These are phyloP conservation scores for Pseudorhombus dupliciocellatus DNA, from an alignment of 2,113 vertebrate species.

Conservation along the genomic window DNA sequence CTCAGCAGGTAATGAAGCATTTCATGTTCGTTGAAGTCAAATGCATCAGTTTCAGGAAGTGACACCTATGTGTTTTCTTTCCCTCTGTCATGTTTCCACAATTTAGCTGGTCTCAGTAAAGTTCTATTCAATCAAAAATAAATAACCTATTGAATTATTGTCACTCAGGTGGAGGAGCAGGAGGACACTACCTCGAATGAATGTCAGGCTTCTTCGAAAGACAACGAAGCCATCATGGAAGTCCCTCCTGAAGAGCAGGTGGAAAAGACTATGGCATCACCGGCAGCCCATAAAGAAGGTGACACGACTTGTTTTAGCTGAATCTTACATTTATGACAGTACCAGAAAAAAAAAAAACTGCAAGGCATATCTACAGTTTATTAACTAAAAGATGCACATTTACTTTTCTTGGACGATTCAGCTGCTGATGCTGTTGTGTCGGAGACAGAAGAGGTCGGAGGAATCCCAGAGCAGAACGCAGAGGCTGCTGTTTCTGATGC, in stretches of 20 bases:
- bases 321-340: background rate
- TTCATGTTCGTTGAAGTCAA: background rate
- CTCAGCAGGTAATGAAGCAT: conserved; percentile 56
- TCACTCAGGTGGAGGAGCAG: conserved; percentile 51
- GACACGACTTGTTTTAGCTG: background rate
- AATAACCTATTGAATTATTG: background rate
- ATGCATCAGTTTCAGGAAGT: background rate
- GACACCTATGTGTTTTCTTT: background rate
- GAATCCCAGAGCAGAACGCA: background rate
- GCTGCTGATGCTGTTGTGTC: conserved; percentile 5
- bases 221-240: conserved; percentile 25
- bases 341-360: no score
- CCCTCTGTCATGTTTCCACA: background rate
- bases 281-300: conserved; percentile 33
- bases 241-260: conserved; percentile 10
- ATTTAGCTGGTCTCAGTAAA: background rate
- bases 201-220: conserved; percentile 9
- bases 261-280: conserved; percentile 5
- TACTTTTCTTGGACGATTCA: conserved; percentile 1
- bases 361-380: no score
- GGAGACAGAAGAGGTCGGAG: conserved; percentile 17
- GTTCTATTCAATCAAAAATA: background rate
- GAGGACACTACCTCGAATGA: background rate
- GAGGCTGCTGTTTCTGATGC: background rate
- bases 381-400: no score